These are phyloP conservation scores for Thamnaconus septentrionalis DNA, from an alignment of 2,113 vertebrate genomes.

Conservation along the genomic window DNA sequence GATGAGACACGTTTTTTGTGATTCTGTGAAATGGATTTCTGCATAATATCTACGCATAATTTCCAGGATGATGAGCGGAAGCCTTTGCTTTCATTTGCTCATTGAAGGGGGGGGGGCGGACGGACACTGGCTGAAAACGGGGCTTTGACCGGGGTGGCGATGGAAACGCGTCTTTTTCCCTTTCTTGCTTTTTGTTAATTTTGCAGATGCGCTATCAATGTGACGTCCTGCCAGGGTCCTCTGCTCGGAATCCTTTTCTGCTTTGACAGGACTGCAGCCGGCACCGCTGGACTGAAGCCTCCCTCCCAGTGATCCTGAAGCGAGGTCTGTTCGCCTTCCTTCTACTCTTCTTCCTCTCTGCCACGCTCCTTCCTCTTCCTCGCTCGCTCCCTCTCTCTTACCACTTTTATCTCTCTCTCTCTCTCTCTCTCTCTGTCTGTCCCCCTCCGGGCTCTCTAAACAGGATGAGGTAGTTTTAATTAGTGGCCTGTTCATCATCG, in stretches of 20 bases:
- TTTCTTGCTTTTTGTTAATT: conserved; percentile 61
- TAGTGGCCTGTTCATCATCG: conserved; percentile 62
- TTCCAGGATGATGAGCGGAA: conserved; percentile 48
- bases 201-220: conserved; percentile 26
- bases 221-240: too few species aligned
- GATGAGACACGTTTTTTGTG: conserved; percentile 74
- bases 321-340: conserved; percentile 66
- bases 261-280: conserved; percentile 34
- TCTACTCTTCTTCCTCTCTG: conserved; percentile 54
- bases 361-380: conserved; percentile 50
- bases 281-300: conserved; percentile 44
- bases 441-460: conserved; percentile 54
- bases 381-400: conserved; percentile 28
- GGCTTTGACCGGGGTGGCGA: conserved; percentile 46
- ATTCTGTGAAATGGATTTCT: conserved; percentile 69
- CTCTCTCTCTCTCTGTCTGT: conserved; percentile 25
- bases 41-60: conserved; percentile 63
- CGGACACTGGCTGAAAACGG: conserved; percentile 42
- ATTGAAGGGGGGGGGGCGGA: conserved; percentile 36
- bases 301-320: conserved; percentile 55
- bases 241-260: conserved; percentile 22
- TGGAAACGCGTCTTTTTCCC: conserved; percentile 36
- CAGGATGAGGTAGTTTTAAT: conserved; percentile 63
- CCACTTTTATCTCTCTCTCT: too few species aligned
- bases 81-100: conserved; percentile 47